phyloP scores from a whole-genome alignment of 2,113 vertebrate species.

The Peromyscus polionotus region DNA sequence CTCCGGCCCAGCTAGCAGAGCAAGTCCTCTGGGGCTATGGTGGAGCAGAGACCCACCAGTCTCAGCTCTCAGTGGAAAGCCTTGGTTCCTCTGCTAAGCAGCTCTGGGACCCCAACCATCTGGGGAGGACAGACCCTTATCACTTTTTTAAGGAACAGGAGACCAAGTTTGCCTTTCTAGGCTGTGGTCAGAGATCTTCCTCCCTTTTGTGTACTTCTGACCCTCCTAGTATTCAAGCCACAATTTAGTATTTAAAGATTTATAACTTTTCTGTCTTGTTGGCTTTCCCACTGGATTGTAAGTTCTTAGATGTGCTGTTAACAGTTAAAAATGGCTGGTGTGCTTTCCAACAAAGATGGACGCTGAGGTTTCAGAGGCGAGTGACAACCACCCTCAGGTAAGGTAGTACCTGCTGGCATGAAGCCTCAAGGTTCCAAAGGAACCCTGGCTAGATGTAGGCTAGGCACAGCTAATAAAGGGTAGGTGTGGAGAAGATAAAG shows the following conservation, averaged over 20 bases:
- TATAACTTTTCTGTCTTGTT: neutral
- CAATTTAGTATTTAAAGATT: neutral
- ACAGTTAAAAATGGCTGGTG: neutral
- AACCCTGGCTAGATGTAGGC: neutral
- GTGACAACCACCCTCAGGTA: neutral
- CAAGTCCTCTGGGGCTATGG: neutral
- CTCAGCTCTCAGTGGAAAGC: neutral
- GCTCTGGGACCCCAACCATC: neutral
- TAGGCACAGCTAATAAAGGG: neutral
- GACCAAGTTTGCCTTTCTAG: neutral
- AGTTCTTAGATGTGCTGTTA: neutral
- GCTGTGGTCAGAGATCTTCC: neutral
- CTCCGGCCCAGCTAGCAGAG: neutral
- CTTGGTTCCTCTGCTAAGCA: neutral
- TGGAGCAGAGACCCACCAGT: fast-evolving
- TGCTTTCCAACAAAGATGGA: neutral
- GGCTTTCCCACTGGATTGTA: neutral
- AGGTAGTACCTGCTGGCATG: neutral
- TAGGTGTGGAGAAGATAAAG: neutral
- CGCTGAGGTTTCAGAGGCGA: neutral
- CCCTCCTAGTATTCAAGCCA: neutral
- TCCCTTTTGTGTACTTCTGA: neutral
- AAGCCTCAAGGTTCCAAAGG: neutral
- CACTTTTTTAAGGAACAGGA: neutral
- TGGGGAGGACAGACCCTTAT: neutral